A percentile compares a stretch with the other conserved stretches of the same genome.
Evolutionary conservation across 92 coral and sea anemone species (phyloP).

Genomic region (Zoanthus sociatus): DNA sequence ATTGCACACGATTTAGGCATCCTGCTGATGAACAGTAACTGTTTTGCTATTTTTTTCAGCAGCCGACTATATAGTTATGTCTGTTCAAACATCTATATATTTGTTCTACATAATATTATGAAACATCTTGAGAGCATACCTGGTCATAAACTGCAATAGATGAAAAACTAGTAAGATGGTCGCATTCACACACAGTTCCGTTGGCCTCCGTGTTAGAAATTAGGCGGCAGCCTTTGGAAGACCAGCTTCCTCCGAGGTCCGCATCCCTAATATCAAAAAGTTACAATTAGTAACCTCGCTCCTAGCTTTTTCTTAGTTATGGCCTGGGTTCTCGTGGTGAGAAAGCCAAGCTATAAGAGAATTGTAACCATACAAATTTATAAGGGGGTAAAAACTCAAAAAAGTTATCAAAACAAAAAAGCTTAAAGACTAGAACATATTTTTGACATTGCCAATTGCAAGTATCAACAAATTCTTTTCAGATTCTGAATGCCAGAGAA

Average conservation of each 20-base stretch:
- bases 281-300: not conserved
- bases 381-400: too few species aligned
- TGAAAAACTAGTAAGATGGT: constrained; percentile 90
- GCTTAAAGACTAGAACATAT: too few species aligned
- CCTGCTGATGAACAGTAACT: too few species aligned
- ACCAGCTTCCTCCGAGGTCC: constrained; percentile 89
- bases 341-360: not conserved
- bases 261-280: constrained; percentile 50
- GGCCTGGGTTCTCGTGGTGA: not conserved
- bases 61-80: too few species aligned
- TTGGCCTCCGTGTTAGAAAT: constrained; percentile 56
- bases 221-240: constrained; percentile 87
- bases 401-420: too few species aligned
- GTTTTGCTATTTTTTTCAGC: too few species aligned
- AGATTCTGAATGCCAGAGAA: not conserved
- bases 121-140: constrained; percentile 48
- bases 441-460: too few species aligned
- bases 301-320: not conserved
- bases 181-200: constrained; percentile 87
- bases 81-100: too few species aligned
- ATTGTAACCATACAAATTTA: too few species aligned
- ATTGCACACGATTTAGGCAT: too few species aligned
- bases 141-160: constrained; percentile 82
- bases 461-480: too few species aligned
- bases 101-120: not conserved